Conservation (phyloP, 2,113 vertebrate species). For the Butastur rufipennis region DNA sequence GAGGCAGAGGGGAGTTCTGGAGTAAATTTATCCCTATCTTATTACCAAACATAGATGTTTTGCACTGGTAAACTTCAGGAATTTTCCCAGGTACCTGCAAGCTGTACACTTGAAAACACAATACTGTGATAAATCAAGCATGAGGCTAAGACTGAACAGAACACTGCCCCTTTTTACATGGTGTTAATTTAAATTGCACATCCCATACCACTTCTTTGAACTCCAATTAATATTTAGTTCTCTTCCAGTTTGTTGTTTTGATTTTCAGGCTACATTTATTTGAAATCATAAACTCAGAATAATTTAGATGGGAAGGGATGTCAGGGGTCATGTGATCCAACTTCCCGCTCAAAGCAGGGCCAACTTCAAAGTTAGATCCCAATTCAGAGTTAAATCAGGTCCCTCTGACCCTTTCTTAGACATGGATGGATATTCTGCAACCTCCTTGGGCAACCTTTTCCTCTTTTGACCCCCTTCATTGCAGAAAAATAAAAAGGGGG, state of each 20-base stretch:
- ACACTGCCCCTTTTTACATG: neutral
- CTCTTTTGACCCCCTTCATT: neutral
- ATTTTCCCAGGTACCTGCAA: neutral
- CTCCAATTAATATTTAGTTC: neutral
- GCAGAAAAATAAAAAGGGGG: fast-evolving
- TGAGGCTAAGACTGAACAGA: neutral
- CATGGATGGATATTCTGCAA: neutral
- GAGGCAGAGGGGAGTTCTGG: neutral
- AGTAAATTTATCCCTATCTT: neutral
- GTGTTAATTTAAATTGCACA: neutral
- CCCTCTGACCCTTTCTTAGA: neutral
- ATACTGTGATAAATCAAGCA: neutral
- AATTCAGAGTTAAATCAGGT: neutral
- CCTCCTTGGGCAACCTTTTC: neutral
- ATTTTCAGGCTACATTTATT: neutral
- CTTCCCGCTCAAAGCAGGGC: neutral
- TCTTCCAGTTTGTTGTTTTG: neutral
- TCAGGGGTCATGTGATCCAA: neutral
- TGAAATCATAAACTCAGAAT: neutral
- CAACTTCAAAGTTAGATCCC: neutral
- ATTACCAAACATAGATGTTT: neutral
- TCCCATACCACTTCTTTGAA: neutral
- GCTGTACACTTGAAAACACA: neutral
- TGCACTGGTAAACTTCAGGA: neutral
- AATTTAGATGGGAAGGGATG: neutral